phyloP scores from a whole-genome alignment of 2,888 invertebrate genomes.

The Hirtodrosophila cameraria region DNA sequence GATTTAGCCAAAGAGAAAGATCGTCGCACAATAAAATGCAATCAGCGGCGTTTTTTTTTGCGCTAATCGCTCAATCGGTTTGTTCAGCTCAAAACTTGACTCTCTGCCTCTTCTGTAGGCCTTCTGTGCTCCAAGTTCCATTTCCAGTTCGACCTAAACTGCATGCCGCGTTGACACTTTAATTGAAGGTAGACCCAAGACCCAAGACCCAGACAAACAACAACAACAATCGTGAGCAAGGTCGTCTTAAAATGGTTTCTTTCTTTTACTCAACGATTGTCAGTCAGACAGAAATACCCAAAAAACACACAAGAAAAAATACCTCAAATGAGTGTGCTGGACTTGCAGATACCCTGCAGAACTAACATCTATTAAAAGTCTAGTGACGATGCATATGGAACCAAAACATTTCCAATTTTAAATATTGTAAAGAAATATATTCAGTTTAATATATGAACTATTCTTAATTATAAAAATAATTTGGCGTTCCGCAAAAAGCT shows the following conservation, averaged over 20 bases:
- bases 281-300: slow-evolving; percentile 9
- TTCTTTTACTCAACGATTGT: slow-evolving; percentile 39
- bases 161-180: slow-evolving; percentile 58
- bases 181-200: slow-evolving; percentile 53
- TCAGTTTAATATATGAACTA: too few species aligned
- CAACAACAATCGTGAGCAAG: slow-evolving; percentile 48
- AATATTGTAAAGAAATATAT: too few species aligned
- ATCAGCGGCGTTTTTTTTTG: slow-evolving; percentile 52
- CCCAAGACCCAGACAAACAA: slow-evolving; percentile 4
- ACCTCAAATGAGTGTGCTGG: too few species aligned
- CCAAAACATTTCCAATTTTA: too few species aligned
- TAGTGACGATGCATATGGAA: too few species aligned
- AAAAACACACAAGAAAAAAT: slow-evolving; percentile 1
- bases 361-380: too few species aligned
- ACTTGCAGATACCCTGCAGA: too few species aligned
- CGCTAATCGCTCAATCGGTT: slow-evolving; percentile 54
- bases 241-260: slow-evolving; percentile 50
- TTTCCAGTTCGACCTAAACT: slow-evolving; percentile 27
- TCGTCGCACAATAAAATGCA: slow-evolving; percentile 56
- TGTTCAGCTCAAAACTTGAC: too few species aligned
- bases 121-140: too few species aligned
- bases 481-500: too few species aligned
- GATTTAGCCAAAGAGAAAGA: slow-evolving; percentile 56
- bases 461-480: too few species aligned
- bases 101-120: too few species aligned